Evolutionary conservation across 2,797 vertebrate species (phyloP).

Genomic region (Microchirus variegatus): DNA sequence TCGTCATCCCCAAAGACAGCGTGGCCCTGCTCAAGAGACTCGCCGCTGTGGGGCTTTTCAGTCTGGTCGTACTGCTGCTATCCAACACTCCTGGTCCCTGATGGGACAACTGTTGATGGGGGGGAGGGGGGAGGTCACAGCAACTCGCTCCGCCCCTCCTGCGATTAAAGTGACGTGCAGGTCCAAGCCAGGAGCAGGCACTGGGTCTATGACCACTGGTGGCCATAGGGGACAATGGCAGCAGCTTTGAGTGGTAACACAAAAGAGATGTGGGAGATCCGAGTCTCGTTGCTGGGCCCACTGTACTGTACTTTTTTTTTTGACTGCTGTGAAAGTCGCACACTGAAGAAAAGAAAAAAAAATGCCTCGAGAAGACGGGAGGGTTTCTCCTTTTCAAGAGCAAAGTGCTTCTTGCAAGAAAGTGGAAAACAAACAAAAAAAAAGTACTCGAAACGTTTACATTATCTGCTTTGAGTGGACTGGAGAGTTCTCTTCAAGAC

Average conservation of each 20-base stretch:
- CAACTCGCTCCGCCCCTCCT: neutral
- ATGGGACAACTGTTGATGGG: constrained; percentile 9
- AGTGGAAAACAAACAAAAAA: neutral
- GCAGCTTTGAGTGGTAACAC: neutral
- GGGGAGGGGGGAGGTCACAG: neutral
- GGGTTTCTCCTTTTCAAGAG: constrained; percentile 10
- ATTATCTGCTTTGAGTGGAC: constrained; percentile 23
- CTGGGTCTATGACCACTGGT: neutral
- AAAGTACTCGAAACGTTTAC: constrained; percentile 47
- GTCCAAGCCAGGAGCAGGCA: constrained; percentile 24
- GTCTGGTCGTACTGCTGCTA: constrained; percentile 83
- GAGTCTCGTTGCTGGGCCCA: constrained; percentile 12
- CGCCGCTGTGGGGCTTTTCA: constrained; percentile 80
- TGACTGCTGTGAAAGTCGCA: constrained; percentile 64
- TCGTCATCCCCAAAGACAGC: constrained; percentile 94
- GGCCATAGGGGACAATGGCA: neutral
- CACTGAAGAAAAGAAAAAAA: constrained; percentile 62
- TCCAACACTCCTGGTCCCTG: constrained; percentile 70
- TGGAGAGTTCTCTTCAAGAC: constrained; percentile 20
- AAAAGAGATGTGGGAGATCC: neutral
- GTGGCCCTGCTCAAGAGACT: constrained; percentile 88
- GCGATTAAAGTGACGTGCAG: constrained; percentile 13
- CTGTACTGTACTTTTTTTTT: constrained; percentile 26
- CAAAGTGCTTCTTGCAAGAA: constrained; percentile 26
- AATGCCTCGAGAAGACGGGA: constrained; percentile 9